Evolutionary conservation across 2,888 invertebrate species (phyloP), one percentile per base, ranked within the genome.

Genomic region (Adela reaumurella): DNA sequence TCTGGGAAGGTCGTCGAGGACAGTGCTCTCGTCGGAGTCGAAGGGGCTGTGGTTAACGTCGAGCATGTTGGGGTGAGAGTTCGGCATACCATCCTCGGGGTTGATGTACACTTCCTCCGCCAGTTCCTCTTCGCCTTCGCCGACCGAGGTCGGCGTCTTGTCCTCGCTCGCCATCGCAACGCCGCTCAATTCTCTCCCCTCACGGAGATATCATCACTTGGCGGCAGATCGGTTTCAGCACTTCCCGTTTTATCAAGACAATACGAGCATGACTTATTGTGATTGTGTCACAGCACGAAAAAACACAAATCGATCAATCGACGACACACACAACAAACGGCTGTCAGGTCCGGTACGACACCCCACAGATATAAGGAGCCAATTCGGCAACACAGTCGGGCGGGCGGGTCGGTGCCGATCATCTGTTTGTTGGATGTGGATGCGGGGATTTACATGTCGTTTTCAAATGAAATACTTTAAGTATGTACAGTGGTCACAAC

Each of bases 41-140:
- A 83, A 72, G 11, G 35, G 35, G 59, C 87, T 86, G 49, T 84
- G 80, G 60, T 87, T 85, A 54, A 85, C 68, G 61, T 88, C 83
- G 50, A 84, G 83, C 57, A 89, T 83, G 66, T 90, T 89, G 1
- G 92, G 92, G 70, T 92, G 92, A 57, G 90, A 81, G 64, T 89
- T 92, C 50, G 92, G 90, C 68, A 93, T 82, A 43, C 92, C 92
- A 73, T 93, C 92, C 58, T 90, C 87, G 61, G 86, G 86, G 67
- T 93, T 93, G 58, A 93, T 92, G 61, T 88, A 92, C 60, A 92
- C 89, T 67, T 90, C 86, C 62, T 87, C 67, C 56, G 14, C 11
- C 35, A 14, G 11, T 35, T 35, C 35, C 35, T 35, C 35, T 8
- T 14, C 35, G 11, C 14, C 35, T 8, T 3, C 8, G 35, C 35